Percentiles rank a stretch among this genome's conserved stretches.
phyloP scores from a whole-genome alignment of 2,797 vertebrate genomes.

The Odontamblyopus rebecca region DNA sequence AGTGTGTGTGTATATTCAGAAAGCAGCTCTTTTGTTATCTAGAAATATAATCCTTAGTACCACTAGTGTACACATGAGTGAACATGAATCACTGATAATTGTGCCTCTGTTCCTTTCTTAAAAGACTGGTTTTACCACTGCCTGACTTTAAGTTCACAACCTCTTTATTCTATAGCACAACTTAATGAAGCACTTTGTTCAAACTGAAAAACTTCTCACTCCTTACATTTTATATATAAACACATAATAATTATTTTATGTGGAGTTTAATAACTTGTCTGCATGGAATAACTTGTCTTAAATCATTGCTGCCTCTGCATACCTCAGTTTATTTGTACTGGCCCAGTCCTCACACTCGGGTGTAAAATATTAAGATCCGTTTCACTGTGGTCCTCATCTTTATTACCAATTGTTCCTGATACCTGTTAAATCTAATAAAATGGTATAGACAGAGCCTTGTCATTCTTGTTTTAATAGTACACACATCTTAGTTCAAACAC shows the following conservation, averaged over 20 bases:
- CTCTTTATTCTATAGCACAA: slow-evolving; percentile 31
- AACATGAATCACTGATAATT: slow-evolving; percentile 58
- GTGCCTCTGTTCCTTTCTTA: slow-evolving; percentile 50
- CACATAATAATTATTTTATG: neutral
- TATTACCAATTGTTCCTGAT: slow-evolving; percentile 35
- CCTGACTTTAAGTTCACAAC: slow-evolving; percentile 47
- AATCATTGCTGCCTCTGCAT: slow-evolving; percentile 45
- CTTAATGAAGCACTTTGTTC: slow-evolving; percentile 53
- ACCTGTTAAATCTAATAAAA: slow-evolving; percentile 22
- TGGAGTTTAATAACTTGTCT: slow-evolving; percentile 4
- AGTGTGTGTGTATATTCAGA: slow-evolving; percentile 40
- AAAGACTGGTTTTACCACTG: slow-evolving; percentile 47
- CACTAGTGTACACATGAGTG: slow-evolving; percentile 46
- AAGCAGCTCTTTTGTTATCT: slow-evolving; percentile 43
- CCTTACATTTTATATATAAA: neutral
- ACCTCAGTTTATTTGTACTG: slow-evolving; percentile 52
- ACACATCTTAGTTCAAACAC: slow-evolving; percentile 26
- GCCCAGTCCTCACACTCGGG: slow-evolving; percentile 24
- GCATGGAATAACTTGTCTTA: slow-evolving; percentile 28
- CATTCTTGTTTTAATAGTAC: slow-evolving; percentile 12
- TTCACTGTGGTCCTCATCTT: slow-evolving; percentile 21
- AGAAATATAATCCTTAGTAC: slow-evolving; percentile 53
- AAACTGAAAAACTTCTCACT: slow-evolving; percentile 28
- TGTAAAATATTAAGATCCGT: slow-evolving; percentile 38
- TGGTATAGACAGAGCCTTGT: slow-evolving; percentile 12